Base-by-base conservation (phyloP, 2,888 invertebrate species). In the Hydrotaea diabolus region DNA sequence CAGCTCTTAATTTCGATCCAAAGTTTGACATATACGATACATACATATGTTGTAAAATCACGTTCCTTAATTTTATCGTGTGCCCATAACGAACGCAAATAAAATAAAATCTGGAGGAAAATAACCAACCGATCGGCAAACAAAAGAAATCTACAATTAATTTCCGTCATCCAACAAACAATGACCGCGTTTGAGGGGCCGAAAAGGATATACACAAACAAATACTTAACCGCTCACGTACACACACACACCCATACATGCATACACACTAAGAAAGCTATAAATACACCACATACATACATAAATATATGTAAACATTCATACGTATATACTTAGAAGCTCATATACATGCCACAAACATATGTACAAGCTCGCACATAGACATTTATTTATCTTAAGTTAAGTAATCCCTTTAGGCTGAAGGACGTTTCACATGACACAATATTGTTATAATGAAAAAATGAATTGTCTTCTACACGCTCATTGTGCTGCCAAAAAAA, bases 401-500 rank as follows among this genome's bases (percentile, higher is more conserved):
- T 82, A 77, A 80, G 82, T 80, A 85, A 85, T 80, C 80, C 80
- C 82, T 84, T 81, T 77, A 80, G 85, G 82, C 80, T 79, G 85
- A 85, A 85, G 85, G 85, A 85, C 85, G 80, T 85, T 83, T 84
- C 81, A 78, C 76, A 76, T 59, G 75, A 84, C 80, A 75, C 78
- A 81, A 73, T 79, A 76, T 78, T 72, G 49, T 43, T 84, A 76
- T 69, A 79, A 73, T 73, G 72, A 66, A 72, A 82, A 62, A 80
- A 77, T 59, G 71, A 77, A 78, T 78, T 84, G 64, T 81, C 75
- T 73, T 76, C 53, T 46, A 69, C 69, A 49, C 72, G 49, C 71
- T 78, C 64, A 73, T 81, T 80, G 80, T 84, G 74, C 72, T 55
- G 59, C 21, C 57, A 73, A 55, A 64, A 73, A 55, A 21, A 19